Conservation (phyloP, 2,888 invertebrate species). For the Oscheius sp. region DNA sequence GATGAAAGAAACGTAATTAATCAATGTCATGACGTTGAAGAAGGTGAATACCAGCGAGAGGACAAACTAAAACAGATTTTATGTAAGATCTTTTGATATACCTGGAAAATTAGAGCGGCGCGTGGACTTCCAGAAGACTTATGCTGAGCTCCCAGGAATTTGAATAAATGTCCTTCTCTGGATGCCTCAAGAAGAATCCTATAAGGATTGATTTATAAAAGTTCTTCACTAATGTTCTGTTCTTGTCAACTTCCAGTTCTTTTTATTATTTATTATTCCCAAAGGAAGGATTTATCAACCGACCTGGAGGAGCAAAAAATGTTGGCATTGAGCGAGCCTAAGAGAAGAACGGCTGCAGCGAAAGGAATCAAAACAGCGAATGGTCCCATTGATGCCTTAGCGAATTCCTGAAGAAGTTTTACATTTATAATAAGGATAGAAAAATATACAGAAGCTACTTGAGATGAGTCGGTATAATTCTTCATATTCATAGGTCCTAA, state of each 20-base stretch:
- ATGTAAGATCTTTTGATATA: neutral
- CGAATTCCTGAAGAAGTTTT: conserved; percentile 22
- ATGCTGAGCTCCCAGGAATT: conserved; percentile 3
- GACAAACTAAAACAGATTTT: neutral
- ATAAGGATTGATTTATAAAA: neutral
- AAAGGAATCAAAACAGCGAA: conserved; percentile 22
- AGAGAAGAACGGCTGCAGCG: conserved; percentile 14
- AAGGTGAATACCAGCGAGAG: conserved; percentile 41
- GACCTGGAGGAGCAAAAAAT: conserved; percentile 29
- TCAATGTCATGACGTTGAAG: conserved; percentile 44
- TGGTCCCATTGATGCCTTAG: conserved; percentile 2
- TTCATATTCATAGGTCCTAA: neutral
- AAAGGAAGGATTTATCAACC: too few relatives aligned
- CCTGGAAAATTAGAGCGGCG: conserved; percentile 26
- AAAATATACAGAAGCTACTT: conserved; percentile 15
- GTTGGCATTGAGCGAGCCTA: conserved; percentile 26
- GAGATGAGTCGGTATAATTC: conserved; percentile 1
- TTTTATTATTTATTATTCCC: too few relatives aligned
- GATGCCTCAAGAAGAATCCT: conserved; percentile 20
- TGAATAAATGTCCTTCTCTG: conserved; percentile 16
- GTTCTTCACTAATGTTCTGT: neutral
- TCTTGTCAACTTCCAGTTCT: too few relatives aligned
- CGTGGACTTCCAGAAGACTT: conserved; percentile 7
- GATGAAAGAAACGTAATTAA: conserved; percentile 58
- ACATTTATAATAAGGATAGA: neutral